Base-by-base conservation (phyloP, 2,113 vertebrate genomes). In the Tetrao urogallus region DNA sequence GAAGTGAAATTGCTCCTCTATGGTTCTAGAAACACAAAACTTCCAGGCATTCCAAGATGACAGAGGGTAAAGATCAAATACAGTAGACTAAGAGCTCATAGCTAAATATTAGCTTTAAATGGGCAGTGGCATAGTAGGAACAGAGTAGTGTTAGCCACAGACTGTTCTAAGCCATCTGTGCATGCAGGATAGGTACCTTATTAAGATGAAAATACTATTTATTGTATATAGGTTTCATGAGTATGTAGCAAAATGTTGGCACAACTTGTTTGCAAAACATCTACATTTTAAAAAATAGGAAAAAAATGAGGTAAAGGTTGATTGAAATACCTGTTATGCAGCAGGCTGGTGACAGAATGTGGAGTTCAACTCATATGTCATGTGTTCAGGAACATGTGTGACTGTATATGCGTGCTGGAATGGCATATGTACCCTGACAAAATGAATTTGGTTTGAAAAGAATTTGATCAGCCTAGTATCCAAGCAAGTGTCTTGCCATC, bases 351-450 rank as follows among this genome's bases (percentile, higher is more conserved):
- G 13, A 5, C 28, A 12, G 30, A 54, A 28, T 38, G 36, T 71
- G 63, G 32, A 81, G 20, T 2, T 69, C 48, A 79, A 11, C 30
- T 65, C 5, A 0, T 38, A 3, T 28, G 58, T 71, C 0, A 0
- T 38, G 36, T 65, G 24, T 58, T 82, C 28, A 64, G 82, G 40
- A 82, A 42, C 15, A 30, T 9, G 4, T 0, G 1, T 57, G 47
- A 61, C 27, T 34, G 16, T 89, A 54, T 3, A 0, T 38, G n/a
- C n/a, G 7, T 74, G 40, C 42, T 82, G 57, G 30, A 70, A 22
- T 13, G n/a, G 30, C 22, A 4, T 66, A 61, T 18, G 40, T 36
- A 50, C 50, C 71, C n/a, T 86, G 66, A 64, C 2, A 65, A 65
- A 78, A 69, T 45, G 6, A 43, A 38, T 24, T 43, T 73, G 64